Base-by-base conservation (phyloP, 1,140 invertebrate species). In the Drosophila repletoides region DNA sequence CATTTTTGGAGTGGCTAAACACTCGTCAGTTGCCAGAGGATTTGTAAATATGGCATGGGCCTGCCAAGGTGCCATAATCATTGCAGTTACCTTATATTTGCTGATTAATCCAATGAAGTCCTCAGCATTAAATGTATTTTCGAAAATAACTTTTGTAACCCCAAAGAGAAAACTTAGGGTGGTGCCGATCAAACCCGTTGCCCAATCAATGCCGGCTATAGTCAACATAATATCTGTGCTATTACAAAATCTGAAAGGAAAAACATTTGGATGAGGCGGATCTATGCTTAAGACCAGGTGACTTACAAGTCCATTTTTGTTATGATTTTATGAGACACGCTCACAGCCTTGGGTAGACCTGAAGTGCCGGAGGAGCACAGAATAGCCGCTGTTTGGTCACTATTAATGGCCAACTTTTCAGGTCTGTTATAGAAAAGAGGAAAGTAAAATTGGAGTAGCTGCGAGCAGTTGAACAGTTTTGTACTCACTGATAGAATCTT, bases 291-390 rank as follows among this genome's bases (percentile, higher is more conserved):
- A 14, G 6, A 4, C 5, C 0, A n/a, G n/a, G n/a, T n/a, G n/a
- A n/a, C 55, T 74, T 26, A 76, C 71, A 59, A 24, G 5, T 43
- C 24, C n/a, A 53, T 59, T 3, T 43, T 21, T 3, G 45, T 24
- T 0, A 71, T 12, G 6, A 69, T 53, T n/a, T 56, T 49, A 36
- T 87, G 69, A 1, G 94, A 94, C 1, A 95, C 81, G 75, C 93
- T 91, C 0, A 95, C 95, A 7, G 95, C 95, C 90, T 96, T 96
- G 2, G 95, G 95, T 17, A 93, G 76, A 31, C 95, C 95, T 26
- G 95, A 95, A 3, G 95, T 96, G 15, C 95, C 95, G 56, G 94
- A 95, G 0, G 94, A 93, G 51, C 79, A 91, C 1, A 92, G 52
- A 29, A 92, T 81, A 2, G 76, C 51, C 1, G 73, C 76, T 3